These are phyloP conservation scores for Chloropsis cyanopogon DNA, from an alignment of 2,113 vertebrate species.

Conservation along the genomic window DNA sequence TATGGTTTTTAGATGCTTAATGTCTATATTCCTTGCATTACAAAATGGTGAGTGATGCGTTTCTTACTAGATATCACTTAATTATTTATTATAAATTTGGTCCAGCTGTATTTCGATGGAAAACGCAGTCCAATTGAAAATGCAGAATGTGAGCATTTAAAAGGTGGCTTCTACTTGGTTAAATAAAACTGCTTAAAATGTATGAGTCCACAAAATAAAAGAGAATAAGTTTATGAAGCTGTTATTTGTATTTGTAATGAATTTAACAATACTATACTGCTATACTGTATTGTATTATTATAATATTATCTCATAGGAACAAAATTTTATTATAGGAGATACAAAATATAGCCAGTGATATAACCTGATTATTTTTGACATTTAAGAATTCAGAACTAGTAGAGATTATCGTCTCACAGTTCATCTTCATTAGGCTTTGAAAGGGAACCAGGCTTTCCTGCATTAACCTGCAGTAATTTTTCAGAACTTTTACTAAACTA, in stretches of 20 bases:
- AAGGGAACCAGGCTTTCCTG: not conserved
- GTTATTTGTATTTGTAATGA: not conserved
- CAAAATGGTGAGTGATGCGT: not conserved
- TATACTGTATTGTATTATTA: not conserved
- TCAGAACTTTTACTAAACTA: not conserved
- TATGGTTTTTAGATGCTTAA: not conserved
- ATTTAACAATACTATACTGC: not conserved
- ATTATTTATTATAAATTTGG: not conserved
- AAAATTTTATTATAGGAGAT: not conserved
- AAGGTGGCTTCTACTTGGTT: not conserved
- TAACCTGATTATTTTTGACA: not conserved
- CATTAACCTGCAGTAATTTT: not conserved
- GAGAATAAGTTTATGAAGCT: not conserved
- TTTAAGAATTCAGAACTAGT: not conserved
- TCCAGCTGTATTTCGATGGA: not conserved
- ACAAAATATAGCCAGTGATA: not conserved
- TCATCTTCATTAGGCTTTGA: not conserved
- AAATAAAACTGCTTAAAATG: not conserved
- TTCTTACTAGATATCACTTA: not conserved
- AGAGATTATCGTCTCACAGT: not conserved
- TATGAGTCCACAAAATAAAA: not conserved
- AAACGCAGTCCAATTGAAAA: not conserved
- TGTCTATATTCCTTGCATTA: not conserved
- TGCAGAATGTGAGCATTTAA: not conserved
- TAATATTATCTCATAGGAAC: not conserved